A percentile compares a stretch with the other conserved stretches of the same genome.
phyloP scores from a whole-genome alignment of 2,888 invertebrate species.

The Melanotus villosus region DNA sequence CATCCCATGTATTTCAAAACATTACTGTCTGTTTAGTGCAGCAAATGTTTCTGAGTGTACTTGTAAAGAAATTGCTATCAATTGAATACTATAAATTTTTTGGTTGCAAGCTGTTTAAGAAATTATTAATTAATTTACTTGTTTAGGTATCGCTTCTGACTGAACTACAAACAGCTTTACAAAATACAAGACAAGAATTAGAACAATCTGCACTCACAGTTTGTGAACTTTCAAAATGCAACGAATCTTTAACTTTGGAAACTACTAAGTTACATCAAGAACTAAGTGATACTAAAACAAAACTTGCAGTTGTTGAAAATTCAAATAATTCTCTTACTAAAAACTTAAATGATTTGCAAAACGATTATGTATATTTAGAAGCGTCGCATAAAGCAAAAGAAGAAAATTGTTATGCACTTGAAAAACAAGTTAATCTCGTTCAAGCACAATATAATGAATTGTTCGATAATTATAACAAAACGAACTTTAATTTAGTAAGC shows the following conservation, averaged over 20 bases:
- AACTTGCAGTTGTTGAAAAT: background rate
- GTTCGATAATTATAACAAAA: slow-evolving; percentile 36
- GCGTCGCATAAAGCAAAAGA: slow-evolving; percentile 16
- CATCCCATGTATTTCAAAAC: no score
- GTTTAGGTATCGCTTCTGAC: slow-evolving; percentile 24
- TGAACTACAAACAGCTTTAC: slow-evolving; percentile 19
- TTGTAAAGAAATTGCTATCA: no score
- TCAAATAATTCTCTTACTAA: slow-evolving; percentile 2
- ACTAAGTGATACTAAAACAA: background rate
- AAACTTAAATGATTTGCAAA: background rate
- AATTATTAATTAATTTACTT: no score
- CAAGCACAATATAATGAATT: slow-evolving; percentile 35
- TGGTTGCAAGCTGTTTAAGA: no score
- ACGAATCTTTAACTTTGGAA: background rate
- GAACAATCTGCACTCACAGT: slow-evolving; percentile 7
- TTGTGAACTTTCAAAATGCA: background rate
- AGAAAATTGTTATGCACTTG: slow-evolving; percentile 14
- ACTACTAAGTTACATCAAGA: background rate
- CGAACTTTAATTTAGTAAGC: slow-evolving; percentile 35
- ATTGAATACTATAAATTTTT: no score
- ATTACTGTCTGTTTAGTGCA: no score
- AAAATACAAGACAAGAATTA: slow-evolving; percentile 13
- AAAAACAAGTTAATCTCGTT: slow-evolving; percentile 28
- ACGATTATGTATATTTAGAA: background rate
- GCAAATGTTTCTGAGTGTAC: no score